Base-by-base conservation (phyloP, 1,140 invertebrate genomes). In the Drosophila suzukii region DNA sequence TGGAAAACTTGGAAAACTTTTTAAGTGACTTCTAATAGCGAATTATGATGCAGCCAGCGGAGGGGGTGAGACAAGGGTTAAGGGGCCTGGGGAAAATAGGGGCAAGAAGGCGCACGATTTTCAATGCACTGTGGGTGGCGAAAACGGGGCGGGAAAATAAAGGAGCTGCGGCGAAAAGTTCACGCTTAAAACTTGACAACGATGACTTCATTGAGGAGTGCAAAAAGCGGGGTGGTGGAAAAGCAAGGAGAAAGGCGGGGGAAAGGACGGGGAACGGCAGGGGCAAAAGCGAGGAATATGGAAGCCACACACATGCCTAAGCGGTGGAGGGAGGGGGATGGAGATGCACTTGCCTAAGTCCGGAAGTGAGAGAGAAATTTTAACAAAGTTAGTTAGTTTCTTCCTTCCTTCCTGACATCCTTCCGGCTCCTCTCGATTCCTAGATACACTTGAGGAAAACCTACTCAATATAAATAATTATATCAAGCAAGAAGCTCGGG, bases 21-120 rank as follows among this genome's bases (percentile, higher is more conserved):
- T 88, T 86, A 86, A 86, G 83, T 86, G 83, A 86, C 83, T 86
- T 86, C 83, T 86, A 86, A 86, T 86, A 88, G 83, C 83, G 79
- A 86, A 86, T 86, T 86, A 86, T 86, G 84, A 86, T 86, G 83
- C 70, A 68, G 75, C 57, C 73, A 24, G 32, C 49, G 75, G 6
- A 17, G 50, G 17, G 32, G 73, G 3, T 10, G 32, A n/a, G 53
- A n/a, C 32, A 34, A 54, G 53, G 46, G 36, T 8, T 30, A 20
- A 6, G 43, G 20, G 7, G 49, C 27, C 27, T 5, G 27, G 11
- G 27, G 32, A 38, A 39, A 13, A 17, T 17, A 24, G 11, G 27
- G 44, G 32, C 3, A 51, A 30, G 20, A n/a, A 43, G 32, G 15
- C n/a, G 30, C 66, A 59, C 75, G 79, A 76, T 84, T 70, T 73